Base-by-base conservation (phyloP, 2,113 vertebrate genomes). In the Steatornis caripensis region DNA sequence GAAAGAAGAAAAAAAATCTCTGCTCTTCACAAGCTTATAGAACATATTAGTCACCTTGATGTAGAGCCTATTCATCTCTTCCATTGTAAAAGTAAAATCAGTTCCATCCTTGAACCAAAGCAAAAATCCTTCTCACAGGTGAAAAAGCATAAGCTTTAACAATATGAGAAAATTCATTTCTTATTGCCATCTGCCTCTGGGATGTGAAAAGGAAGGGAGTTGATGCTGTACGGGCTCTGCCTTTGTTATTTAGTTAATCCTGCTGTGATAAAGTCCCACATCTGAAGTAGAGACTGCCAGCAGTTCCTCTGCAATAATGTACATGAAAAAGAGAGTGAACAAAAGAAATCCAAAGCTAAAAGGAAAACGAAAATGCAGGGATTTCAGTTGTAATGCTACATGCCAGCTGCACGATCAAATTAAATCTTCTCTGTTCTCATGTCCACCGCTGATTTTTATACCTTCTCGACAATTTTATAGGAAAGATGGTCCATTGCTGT, bases 181-280 rank as follows among this genome's bases (percentile, higher is more conserved):
- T 81, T 86, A 69, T 75, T 87, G 86, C 86, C 92, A 94, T 97
- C 95, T 97, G 95, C 90, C 71, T 95, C 93, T 93, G 92, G 78
- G 93, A 90, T 81, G 71, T 87, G 82, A 83, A 87, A 76, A 90
- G 45, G 62, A 83, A 80, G 29, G 55, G 34, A 34, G 23, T 2
- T 83, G 80, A 29, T 95, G 71, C 65, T 84, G 27, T 32, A 79
- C 12, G 12, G 65, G 23, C 32, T 87, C 84, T 90, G 88, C 57
- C 68, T 95, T 93, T 91, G 69, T 91, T 77, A 53, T 86, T 80
- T 85, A 43, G 79, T 51, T 92, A 95, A 87, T 83, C 93, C 92
- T 84, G 82, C 96, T 89, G 93, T 93, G 94, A 96, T 79, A 37
- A 68, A 91, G 92, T 92, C 84, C 75, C 86, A 76, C 90, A 84